Percentiles rank a stretch among this genome's conserved stretches.
Evolutionary conservation across 2,888 invertebrate species (phyloP).

Genomic region (Cerceris ruficornis): DNA sequence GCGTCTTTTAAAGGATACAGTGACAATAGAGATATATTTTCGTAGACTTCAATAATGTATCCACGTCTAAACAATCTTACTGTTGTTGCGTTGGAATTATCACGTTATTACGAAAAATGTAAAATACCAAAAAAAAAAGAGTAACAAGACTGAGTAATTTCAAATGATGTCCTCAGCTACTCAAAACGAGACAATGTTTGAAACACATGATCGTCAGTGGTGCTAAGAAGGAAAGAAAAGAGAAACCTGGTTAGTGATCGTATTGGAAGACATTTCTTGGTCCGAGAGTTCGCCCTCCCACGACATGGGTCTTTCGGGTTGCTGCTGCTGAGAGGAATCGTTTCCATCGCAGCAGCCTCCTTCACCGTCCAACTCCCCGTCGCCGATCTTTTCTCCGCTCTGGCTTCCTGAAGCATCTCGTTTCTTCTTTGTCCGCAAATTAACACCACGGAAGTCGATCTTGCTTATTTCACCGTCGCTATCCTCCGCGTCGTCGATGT

Average conservation of each 20-base stretch:
- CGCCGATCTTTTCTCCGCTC: slow-evolving; percentile 68
- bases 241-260: slow-evolving; percentile 78
- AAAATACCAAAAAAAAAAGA: too few species aligned
- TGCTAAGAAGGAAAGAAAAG: neutral
- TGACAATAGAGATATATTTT: too few species aligned
- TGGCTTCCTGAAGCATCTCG: slow-evolving; percentile 83
- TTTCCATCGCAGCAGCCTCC: slow-evolving; percentile 69
- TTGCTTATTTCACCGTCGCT: slow-evolving; percentile 92
- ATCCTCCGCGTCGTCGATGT: slow-evolving; percentile 83
- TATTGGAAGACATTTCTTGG: slow-evolving; percentile 85
- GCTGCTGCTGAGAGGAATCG: slow-evolving; percentile 82
- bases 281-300: slow-evolving; percentile 97
- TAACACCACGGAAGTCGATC: slow-evolving; percentile 88
- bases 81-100: too few species aligned
- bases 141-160: too few species aligned
- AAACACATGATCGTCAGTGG: neutral
- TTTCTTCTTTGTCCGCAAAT: slow-evolving; percentile 86
- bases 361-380: slow-evolving; percentile 68
- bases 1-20: too few species aligned
- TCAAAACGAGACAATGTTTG: neutral
- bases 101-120: too few species aligned
- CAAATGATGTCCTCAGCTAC: too few species aligned
- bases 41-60: too few species aligned
- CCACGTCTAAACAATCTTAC: too few species aligned
- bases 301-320: slow-evolving; percentile 91